Percentiles rank a stretch among this genome's conserved stretches.
Conservation (phyloP, 1,140 invertebrate genomes). For the Diabrotica undecimpunctata region DNA sequence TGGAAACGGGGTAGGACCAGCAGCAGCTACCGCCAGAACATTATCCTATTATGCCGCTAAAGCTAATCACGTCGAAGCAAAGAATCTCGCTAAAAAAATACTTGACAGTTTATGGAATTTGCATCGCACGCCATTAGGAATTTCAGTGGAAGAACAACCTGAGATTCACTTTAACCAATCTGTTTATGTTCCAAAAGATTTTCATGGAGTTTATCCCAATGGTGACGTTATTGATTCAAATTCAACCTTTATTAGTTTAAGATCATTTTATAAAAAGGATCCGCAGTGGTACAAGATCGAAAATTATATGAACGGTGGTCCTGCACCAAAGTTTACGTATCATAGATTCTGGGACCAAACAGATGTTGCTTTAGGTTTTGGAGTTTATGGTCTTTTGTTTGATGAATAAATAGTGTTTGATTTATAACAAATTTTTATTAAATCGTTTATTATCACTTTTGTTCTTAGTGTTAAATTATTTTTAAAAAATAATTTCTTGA, state of each 20-base stretch:
- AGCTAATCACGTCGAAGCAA: slow-evolving; percentile 18
- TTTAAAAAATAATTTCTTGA: no score
- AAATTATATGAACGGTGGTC: slow-evolving; percentile 21
- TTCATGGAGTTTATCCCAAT: slow-evolving; percentile 23
- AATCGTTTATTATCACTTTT: no score
- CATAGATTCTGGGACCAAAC: slow-evolving; percentile 30
- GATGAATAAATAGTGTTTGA: slow-evolving; percentile 19
- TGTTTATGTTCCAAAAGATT: slow-evolving; percentile 27
- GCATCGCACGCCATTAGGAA: slow-evolving; percentile 19
- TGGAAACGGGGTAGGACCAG: slow-evolving; percentile 25
- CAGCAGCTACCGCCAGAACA: slow-evolving; percentile 27
- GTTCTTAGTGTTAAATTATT: no score
- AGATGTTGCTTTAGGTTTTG: slow-evolving; percentile 26
- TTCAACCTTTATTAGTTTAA: slow-evolving; percentile 24
- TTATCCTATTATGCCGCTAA: slow-evolving; percentile 26
- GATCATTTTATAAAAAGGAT: slow-evolving; percentile 27
- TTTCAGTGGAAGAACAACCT: slow-evolving; percentile 21
- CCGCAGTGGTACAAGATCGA: slow-evolving; percentile 24
- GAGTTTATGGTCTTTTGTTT: slow-evolving; percentile 26
- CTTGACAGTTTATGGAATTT: slow-evolving; percentile 24
- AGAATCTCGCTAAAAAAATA: slow-evolving; percentile 17
- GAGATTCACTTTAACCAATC: slow-evolving; percentile 23
- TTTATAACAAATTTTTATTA: neutral
- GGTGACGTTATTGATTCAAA: slow-evolving; percentile 25
- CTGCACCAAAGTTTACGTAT: slow-evolving; percentile 23